A percentile compares a stretch with the other conserved stretches of the same genome.
Evolutionary conservation across 2,888 invertebrate genomes (phyloP).

Genomic region (Chrysodeixis includens): DNA sequence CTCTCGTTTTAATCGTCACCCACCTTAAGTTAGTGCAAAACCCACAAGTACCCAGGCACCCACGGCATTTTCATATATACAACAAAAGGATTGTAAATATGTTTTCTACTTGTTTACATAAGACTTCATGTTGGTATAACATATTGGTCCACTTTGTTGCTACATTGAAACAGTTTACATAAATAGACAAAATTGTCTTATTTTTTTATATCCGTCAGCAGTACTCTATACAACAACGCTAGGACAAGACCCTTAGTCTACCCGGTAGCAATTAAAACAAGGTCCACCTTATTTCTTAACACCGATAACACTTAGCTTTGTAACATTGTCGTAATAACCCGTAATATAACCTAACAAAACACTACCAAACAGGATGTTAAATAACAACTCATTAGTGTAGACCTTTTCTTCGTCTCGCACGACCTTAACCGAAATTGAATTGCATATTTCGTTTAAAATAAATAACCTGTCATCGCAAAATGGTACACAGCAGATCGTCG

Average conservation of each 20-base stretch:
- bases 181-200: neutral
- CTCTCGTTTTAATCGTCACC: too few species aligned
- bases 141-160: neutral
- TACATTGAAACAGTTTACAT: neutral
- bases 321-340: neutral
- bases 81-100: too few species aligned
- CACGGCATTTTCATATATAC: too few species aligned
- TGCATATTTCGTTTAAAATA: constrained; percentile 73
- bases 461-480: constrained; percentile 79
- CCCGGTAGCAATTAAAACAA: constrained; percentile 38
- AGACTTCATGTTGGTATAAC: too few species aligned
- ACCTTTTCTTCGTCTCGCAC: constrained; percentile 53
- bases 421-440: constrained; percentile 53
- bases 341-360: constrained; percentile 19
- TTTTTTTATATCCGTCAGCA: neutral
- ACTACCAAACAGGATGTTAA: constrained; percentile 18
- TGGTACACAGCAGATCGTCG: constrained; percentile 60
- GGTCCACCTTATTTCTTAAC: constrained; percentile 30
- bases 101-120: too few species aligned
- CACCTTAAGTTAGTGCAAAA: too few species aligned
- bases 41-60: too few species aligned
- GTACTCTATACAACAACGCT: neutral
- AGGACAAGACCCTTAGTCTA: constrained; percentile 6
- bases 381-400: constrained; percentile 44
- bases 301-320: constrained; percentile 13